phyloP scores from a whole-genome alignment of 2,113 vertebrate species.

The Cyphomyrus plagiostoma region DNA sequence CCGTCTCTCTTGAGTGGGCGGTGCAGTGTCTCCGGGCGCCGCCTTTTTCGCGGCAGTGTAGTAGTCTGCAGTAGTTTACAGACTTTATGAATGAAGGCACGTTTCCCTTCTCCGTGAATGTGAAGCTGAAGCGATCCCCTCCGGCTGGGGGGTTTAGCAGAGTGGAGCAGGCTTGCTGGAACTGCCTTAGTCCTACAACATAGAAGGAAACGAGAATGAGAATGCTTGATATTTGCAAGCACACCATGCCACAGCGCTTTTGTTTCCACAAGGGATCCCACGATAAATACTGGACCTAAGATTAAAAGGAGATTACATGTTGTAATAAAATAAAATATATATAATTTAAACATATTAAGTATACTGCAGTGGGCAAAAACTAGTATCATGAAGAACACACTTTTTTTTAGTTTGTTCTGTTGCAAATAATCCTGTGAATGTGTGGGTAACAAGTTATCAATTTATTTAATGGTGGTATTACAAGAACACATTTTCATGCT shows the following conservation, averaged over 20 bases:
- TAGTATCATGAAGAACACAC: neutral
- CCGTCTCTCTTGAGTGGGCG: constrained; percentile 26
- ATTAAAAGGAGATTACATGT: neutral
- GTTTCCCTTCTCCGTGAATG: constrained; percentile 31
- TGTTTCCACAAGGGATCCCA: neutral
- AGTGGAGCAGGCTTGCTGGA: constrained; percentile 11
- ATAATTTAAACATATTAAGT: neutral
- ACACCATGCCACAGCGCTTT: neutral
- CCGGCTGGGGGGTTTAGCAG: neutral
- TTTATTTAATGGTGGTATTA: neutral
- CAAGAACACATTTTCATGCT: neutral
- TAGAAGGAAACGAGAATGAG: neutral
- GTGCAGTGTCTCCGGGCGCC: constrained; percentile 35
- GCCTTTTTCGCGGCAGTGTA: constrained; percentile 49
- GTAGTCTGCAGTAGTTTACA: constrained; percentile 47
- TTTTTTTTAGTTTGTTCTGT: neutral
- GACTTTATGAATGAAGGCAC: constrained; percentile 60
- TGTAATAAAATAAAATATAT: neutral
- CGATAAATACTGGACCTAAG: neutral
- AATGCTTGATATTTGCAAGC: neutral
- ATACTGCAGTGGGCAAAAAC: neutral
- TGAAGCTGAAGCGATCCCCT: constrained; percentile 23
- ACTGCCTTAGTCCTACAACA: neutral
- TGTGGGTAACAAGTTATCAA: neutral
- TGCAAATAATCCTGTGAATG: neutral